Evolutionary conservation across 2,888 invertebrate genomes (phyloP).

Genomic region (Prenolepis imparis): DNA sequence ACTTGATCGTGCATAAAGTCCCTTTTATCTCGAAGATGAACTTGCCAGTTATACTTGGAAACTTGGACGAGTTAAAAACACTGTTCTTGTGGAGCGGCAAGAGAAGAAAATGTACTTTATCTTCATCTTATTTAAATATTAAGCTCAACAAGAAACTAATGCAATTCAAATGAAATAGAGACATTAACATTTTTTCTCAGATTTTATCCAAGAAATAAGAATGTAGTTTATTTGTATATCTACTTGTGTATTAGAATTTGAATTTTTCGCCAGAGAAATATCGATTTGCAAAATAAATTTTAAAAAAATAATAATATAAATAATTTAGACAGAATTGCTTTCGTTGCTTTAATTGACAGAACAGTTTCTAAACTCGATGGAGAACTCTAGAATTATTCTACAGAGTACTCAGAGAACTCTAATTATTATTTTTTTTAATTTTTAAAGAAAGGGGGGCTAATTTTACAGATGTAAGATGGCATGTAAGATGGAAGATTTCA

Average conservation of each 20-base stretch:
- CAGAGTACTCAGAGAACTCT: too few species aligned
- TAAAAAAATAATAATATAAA: too few species aligned
- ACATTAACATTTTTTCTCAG: not conserved
- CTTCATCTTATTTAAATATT: constrained; percentile 3
- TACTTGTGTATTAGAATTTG: not conserved
- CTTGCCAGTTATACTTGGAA: constrained; percentile 16
- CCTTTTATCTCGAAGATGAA: constrained; percentile 15
- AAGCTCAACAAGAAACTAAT: not conserved
- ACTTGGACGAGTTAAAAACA: constrained; percentile 31
- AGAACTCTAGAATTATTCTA: too few species aligned
- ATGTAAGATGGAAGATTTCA: constrained; percentile 58
- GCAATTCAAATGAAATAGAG: not conserved
- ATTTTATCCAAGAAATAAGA: not conserved
- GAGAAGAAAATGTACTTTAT: constrained; percentile 5
- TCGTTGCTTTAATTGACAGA: too few species aligned
- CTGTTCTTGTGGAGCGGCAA: constrained; percentile 21
- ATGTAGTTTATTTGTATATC: not conserved
- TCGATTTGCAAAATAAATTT: constrained; percentile 35
- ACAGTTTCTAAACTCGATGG: too few species aligned
- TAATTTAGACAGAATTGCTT: too few species aligned
- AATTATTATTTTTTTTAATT: too few species aligned
- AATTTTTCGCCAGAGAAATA: not conserved
- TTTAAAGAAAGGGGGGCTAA: too few species aligned
- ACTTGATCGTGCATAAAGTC: constrained; percentile 61
- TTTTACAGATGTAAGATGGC: constrained; percentile 26